Base-by-base conservation (phyloP, 2,113 vertebrate genomes). In the Grantiella picta region DNA sequence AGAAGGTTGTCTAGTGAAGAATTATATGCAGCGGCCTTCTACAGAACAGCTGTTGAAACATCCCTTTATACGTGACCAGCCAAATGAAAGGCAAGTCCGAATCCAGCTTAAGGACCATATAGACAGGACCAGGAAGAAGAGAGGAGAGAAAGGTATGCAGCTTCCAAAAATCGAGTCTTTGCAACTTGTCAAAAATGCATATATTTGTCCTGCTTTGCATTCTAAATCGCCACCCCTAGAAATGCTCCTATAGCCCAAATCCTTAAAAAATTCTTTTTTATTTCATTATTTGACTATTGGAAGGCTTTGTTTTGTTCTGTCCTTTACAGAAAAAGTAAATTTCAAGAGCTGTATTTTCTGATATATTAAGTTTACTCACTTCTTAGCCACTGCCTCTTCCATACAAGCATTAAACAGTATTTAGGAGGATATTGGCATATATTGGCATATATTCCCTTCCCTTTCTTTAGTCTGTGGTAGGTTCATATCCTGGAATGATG, bases 61-160 rank as follows among this genome's bases (percentile, higher is more conserved):
- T 91, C 99, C 99, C 31, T 99, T 99, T 96, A 99, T 99, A 98
- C 98, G 99, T 82, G 99, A 99, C 97, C 99, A 99, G 97, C 99
- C 99, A 94, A 99, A 99, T 33, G 99, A 99, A 98, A 98, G 99
- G 96, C 99, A 99, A 98, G 99, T 99, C 95, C 98, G 99, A 97
- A 99, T 99, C 97, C 99, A 99, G 97, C 99, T 99, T 66, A 99
- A 99, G 92, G 99, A 99, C 96, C 99, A 99, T 95, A 99, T 99
- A 96, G 99, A 99, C 98, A 98, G 99, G 86, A 99, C 99, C 83
- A 99, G 99, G 94, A 99, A 99, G 98, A 99, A 99, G 98, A 98
- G 99, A 94, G 99, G 99, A 35, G 99, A 99, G 97, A 99, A 99
- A 98, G 99, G 99, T 99, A 97, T 40, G 95, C 63, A 65, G 42